A percentile compares a stretch with the other conserved stretches of the same genome.
Evolutionary conservation across 2,888 invertebrate genomes (phyloP).

Genomic region (Tenthredo distinguenda): DNA sequence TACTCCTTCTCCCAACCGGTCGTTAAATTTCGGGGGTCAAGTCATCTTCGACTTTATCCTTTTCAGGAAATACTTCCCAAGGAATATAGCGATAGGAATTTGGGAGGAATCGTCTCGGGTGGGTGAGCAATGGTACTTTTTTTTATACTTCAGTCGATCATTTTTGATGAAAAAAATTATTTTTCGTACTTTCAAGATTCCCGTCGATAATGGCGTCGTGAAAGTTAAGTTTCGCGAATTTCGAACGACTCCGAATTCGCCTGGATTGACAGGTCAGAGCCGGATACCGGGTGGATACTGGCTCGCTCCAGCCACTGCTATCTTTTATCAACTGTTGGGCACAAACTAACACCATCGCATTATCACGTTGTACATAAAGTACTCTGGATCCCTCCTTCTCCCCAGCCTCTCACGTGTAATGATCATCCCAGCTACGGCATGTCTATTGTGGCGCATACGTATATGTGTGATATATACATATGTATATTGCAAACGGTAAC

Average conservation of each 20-base stretch:
- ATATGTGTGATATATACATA: background rate
- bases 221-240: slow-evolving; percentile 37
- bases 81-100: background rate
- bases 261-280: slow-evolving; percentile 67
- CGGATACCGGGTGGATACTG: slow-evolving; percentile 72
- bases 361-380: slow-evolving; percentile 61
- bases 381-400: slow-evolving; percentile 56
- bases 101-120: background rate
- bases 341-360: slow-evolving; percentile 74
- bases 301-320: slow-evolving; percentile 73
- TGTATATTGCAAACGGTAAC: slow-evolving; percentile 28
- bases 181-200: background rate
- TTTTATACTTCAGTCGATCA: background rate
- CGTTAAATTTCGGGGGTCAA: background rate
- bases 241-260: slow-evolving; percentile 44
- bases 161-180: background rate
- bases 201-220: background rate
- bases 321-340: slow-evolving; percentile 77
- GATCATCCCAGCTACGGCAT: slow-evolving; percentile 63
- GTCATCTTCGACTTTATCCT: background rate
- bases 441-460: slow-evolving; percentile 38
- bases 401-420: slow-evolving; percentile 64
- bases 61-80: background rate
- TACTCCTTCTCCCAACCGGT: background rate
- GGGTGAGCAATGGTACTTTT: background rate